Base-by-base conservation (phyloP, 2,113 vertebrate species). In the Galemys pyrenaicus region DNA sequence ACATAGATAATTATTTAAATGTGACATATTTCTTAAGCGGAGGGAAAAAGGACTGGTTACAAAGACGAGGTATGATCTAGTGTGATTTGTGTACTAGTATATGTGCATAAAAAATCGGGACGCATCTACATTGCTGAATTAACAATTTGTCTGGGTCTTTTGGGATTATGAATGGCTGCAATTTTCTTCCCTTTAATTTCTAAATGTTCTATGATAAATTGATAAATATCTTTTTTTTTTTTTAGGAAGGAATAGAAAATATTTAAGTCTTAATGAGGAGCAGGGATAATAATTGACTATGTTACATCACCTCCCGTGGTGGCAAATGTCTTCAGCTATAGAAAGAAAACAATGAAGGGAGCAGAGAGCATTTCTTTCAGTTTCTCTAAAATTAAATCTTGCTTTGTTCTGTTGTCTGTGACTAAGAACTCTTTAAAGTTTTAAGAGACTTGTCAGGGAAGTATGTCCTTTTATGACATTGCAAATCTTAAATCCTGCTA, bases 161-260 rank as follows among this genome's bases (percentile, higher is more conserved):
- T 41, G 32, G 35, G 60, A 95, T 97, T 94, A 96, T 95, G 73
- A 91, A 96, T 95, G 70, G 6, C 86, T 92, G 95, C 96, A 96
- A 96, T 97, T 96, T 96, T 91, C 91, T 96, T 94, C 24, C 24
- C 4, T 94, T 95, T 93, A 96, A 88, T 87, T 94, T 95, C 51
- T 95, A 91, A 95, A 67, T 88, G 75, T 77, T 71, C 84, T 89
- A n/a, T 86, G 46, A 91, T 80, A 79, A 95, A 74, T 26, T 86
- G 46, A 91, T 80, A 79, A 95, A 74, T 26, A 70, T 83, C 16
- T 81, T 92, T 85, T 90, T 83, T 77, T 94, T 95, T 94, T 85
- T 86, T 78, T 94, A 94, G 89, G 49, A 89, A 96, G 90, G 65
- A 96, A 75, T n/a, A 74, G 41, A 95, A 89, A 92, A 80, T 96